These are phyloP conservation scores for Drepana falcataria DNA, from an alignment of 2,888 invertebrate species.

Conservation along the genomic window DNA sequence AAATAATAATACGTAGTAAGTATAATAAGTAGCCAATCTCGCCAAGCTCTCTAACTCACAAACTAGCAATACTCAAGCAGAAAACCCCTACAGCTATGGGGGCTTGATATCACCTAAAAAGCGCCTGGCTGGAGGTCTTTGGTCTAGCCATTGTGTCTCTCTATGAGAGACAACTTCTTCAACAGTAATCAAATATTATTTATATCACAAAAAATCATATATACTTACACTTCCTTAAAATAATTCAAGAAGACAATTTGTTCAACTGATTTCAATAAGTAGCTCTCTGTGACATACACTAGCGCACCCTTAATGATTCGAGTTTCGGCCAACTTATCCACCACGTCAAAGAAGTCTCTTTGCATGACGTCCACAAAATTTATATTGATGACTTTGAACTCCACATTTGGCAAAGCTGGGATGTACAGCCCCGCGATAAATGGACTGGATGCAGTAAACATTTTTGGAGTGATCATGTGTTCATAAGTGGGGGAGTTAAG, in stretches of 20 bases:
- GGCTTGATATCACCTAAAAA: no score
- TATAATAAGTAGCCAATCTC: no score
- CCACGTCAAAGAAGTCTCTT: conserved; percentile 36
- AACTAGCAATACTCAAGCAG: no score
- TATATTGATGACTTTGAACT: conserved; percentile 53
- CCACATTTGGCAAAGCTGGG: conserved; percentile 58
- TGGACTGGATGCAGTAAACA: conserved; percentile 26
- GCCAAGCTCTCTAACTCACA: no score
- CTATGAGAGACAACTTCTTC: neutral
- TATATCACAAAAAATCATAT: conserved; percentile 3
- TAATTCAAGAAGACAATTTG: conserved; percentile 60
- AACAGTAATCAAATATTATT: neutral
- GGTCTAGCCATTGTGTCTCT: no score
- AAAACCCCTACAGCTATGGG: no score
- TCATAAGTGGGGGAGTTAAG: conserved; percentile 40
- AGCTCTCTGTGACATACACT: conserved; percentile 66
- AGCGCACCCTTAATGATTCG: conserved; percentile 56
- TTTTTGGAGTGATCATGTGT: conserved; percentile 33
- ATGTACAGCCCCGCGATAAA: conserved; percentile 60
- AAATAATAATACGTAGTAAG: neutral
- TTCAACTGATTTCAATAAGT: conserved; percentile 51
- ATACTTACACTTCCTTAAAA: conserved; percentile 60
- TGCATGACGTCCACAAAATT: conserved; percentile 35
- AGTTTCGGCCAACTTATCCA: conserved; percentile 41
- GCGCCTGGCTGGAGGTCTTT: no score